Evolutionary conservation across 2,113 vertebrate species (phyloP), one percentile per base, ranked within the genome.

Genomic region (Poeciliopsis turrubarensis): DNA sequence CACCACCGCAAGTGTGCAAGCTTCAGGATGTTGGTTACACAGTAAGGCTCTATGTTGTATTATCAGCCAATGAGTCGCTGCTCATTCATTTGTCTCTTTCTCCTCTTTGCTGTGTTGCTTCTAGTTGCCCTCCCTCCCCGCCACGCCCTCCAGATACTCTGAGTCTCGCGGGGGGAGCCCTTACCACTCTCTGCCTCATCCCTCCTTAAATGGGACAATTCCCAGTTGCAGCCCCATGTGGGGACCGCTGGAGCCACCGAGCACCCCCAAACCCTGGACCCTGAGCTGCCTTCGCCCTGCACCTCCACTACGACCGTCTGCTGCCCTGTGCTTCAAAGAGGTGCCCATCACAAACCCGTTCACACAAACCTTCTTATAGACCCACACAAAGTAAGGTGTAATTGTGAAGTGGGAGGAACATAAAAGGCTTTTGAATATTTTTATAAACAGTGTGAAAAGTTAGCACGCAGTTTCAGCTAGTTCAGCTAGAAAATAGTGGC

Each of bases 231-330:
- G 94, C 4, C 94, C 96, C 64, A 95, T 92, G 87, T 98, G 97
- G 96, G 96, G 97, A 17, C 95, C 96, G 0, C 89, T 98, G 87
- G 98, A 99, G 80, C 98, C 97, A 15, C 97, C 96, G 0, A 97
- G 96, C 88, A 96, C 96, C 0, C 95, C 96, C 65, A 97, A 98
- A 84, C 97, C 97, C 12, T 99, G 98, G 98, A 99, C 96, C 62
- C 93, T 97, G 89, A 99, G 97, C 92, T 99, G 98, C 83, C 95
- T 99, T 29, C 94, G 98, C n/a, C 98, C 98, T 0, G 98, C 98
- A 0, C 97, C 98, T 0, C 98, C 98, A 0, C 94, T 99, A 0
- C 93, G 96, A 60, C 98, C 98, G 6, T 98, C 97, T 0, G 98
- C 97, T 25, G 96, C 98, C 1, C 96, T 98, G 29, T 96, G 96